Evolutionary conservation across 2,888 invertebrate species (phyloP).

Genomic region (Tenthredo notha): DNA sequence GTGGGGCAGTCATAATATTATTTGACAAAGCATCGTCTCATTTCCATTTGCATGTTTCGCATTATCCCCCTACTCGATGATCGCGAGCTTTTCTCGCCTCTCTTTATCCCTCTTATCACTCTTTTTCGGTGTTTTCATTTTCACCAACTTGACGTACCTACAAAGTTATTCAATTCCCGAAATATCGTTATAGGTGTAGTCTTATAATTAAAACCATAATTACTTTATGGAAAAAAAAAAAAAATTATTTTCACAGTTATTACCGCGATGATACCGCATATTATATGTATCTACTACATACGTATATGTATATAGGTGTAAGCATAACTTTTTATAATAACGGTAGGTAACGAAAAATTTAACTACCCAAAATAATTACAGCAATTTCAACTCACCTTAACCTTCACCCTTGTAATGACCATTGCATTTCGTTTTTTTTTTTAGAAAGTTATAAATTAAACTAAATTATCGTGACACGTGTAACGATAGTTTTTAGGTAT

Average conservation of each 20-base stretch:
- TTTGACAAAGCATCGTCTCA: constrained; percentile 70
- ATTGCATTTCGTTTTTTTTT: background rate
- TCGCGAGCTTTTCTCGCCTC: constrained; percentile 20
- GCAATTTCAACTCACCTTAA: background rate
- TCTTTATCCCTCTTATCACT: constrained; percentile 19
- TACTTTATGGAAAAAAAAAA: background rate
- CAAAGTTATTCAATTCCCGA: constrained; percentile 2
- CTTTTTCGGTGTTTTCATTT: constrained; percentile 6
- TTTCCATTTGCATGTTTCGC: constrained; percentile 69
- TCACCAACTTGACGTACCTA: constrained; percentile 2
- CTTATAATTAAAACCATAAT: background rate
- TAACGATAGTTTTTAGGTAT: background rate
- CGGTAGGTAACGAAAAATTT: constrained; percentile 12
- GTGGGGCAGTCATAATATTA: constrained; percentile 73
- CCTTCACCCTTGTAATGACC: constrained; percentile 12
- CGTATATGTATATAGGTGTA: background rate
- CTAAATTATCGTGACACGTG: background rate
- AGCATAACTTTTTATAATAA: constrained; percentile 9
- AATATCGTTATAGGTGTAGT: background rate
- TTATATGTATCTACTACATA: background rate
- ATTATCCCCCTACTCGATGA: constrained; percentile 31
- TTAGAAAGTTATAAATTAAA: background rate
- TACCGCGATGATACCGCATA: background rate
- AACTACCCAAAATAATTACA: constrained; percentile 5
- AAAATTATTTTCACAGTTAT: background rate